Conservation (phyloP, 2,888 invertebrate species). For the Caenorhabditis wallacei region DNA sequence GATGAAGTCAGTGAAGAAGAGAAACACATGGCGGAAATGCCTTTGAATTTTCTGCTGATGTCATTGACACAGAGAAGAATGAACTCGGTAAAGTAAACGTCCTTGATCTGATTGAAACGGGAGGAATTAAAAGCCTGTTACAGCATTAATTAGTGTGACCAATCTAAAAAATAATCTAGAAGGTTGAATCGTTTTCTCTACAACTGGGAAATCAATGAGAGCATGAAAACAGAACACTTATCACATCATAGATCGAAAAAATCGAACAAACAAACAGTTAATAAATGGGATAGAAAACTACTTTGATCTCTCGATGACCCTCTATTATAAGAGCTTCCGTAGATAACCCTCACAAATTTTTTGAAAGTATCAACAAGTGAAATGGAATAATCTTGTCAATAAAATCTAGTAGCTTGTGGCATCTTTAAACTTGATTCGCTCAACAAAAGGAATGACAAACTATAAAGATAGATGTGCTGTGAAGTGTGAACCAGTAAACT, state of each 20-base stretch:
- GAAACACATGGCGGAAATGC: slow-evolving; percentile 12
- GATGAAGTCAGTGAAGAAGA: background rate
- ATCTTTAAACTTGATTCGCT: slow-evolving; percentile 13
- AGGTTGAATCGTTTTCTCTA: slow-evolving; percentile 3
- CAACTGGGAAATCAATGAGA: slow-evolving; percentile 9
- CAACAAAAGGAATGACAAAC: slow-evolving; percentile 5
- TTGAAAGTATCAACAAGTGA: too few relatives aligned
- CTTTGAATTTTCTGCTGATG: slow-evolving; percentile 38
- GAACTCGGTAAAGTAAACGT: slow-evolving; percentile 23
- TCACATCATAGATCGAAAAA: background rate
- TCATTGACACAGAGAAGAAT: slow-evolving; percentile 31
- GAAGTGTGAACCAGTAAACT: slow-evolving; percentile 43
- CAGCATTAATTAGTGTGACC: slow-evolving; percentile 3
- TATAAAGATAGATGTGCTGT: slow-evolving; percentile 31
- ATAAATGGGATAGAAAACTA: slow-evolving; percentile 8
- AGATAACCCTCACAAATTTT: background rate
- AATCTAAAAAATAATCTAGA: background rate
- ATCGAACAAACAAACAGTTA: slow-evolving; percentile 9
- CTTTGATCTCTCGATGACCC: background rate
- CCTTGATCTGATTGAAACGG: slow-evolving; percentile 39
- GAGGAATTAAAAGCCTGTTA: slow-evolving; percentile 2
- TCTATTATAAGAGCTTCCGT: too few relatives aligned
- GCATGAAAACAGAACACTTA: slow-evolving; percentile 49
- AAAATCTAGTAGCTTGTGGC: slow-evolving; percentile 34
- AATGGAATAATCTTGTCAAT: slow-evolving; percentile 1